These are phyloP conservation scores for Agonopterix arenella DNA, from an alignment of 2,888 invertebrate species.

Conservation along the genomic window DNA sequence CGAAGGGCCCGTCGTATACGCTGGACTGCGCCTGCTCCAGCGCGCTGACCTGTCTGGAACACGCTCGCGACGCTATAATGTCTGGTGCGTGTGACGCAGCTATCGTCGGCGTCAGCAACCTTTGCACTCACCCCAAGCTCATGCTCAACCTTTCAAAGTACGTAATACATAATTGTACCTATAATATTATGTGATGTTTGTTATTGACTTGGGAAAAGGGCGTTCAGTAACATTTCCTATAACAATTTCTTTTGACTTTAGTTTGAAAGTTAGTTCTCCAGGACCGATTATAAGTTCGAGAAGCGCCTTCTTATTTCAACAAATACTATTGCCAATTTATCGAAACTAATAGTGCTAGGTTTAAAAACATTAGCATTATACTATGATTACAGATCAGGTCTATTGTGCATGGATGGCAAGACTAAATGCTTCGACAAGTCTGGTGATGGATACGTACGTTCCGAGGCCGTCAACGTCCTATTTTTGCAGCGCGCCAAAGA, in stretches of 20 bases:
- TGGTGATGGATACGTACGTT: constrained; percentile 85
- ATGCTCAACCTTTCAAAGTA: no score
- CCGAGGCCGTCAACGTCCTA: constrained; percentile 82
- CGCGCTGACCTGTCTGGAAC: constrained; percentile 13
- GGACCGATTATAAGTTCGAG: no score
- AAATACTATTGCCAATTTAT: no score
- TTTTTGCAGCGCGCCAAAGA: constrained; percentile 81
- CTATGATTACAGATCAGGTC: background rate
- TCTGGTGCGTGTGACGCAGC: constrained; percentile 34
- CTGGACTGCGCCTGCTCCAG: constrained; percentile 14
- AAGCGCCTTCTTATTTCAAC: no score
- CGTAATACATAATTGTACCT: no score
- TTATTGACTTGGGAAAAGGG: no score
- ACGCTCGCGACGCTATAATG: constrained; percentile 12
- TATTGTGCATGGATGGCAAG: constrained; percentile 79
- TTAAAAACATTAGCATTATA: no score
- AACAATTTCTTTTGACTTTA: no score
- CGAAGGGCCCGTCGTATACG: constrained; percentile 14
- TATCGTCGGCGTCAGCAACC: constrained; percentile 41
- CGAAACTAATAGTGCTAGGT: no score
- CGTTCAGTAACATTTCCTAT: no score
- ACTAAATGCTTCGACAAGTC: constrained; percentile 92
- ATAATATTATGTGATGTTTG: no score
- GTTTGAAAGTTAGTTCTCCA: no score
- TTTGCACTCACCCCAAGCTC: background rate